These are phyloP conservation scores for Pegoplata infirma DNA, from an alignment of 2,888 invertebrate species.

Conservation along the genomic window DNA sequence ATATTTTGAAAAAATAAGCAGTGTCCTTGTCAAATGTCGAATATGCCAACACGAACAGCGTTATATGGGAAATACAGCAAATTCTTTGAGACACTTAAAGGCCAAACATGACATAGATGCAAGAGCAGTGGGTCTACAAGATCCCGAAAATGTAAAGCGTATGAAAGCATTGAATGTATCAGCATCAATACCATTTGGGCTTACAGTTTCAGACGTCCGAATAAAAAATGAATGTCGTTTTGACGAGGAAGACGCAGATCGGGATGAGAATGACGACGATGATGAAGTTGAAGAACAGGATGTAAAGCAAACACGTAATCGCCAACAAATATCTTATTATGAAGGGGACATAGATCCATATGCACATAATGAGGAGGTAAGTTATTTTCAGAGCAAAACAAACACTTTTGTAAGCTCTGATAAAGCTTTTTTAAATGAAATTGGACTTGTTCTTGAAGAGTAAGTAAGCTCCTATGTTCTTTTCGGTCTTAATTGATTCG, in stretches of 20 bases:
- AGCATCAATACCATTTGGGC: conserved; percentile 16
- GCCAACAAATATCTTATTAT: background rate
- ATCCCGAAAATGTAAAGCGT: conserved; percentile 53
- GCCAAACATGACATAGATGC: conserved; percentile 66
- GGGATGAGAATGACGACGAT: background rate
- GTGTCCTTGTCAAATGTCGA: conserved; percentile 62
- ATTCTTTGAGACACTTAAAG: conserved; percentile 65
- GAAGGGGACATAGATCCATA: conserved; percentile 51
- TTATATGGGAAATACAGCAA: conserved; percentile 66
- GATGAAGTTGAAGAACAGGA: conserved; percentile 31
- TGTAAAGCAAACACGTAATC: conserved; percentile 20
- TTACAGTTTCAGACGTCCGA: background rate
- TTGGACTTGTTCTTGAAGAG: too few species aligned
- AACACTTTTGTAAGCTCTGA: too few species aligned
- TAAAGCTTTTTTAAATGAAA: too few species aligned
- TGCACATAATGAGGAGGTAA: conserved; percentile 44
- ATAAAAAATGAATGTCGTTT: conserved; percentile 41
- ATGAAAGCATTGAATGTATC: conserved; percentile 39
- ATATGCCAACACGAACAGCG: conserved; percentile 64
- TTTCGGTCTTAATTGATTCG: too few species aligned
- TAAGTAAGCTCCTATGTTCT: too few species aligned
- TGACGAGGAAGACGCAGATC: conserved; percentile 25
- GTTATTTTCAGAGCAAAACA: background rate
- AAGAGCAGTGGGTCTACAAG: conserved; percentile 58
- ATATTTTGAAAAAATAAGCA: conserved; percentile 65